Percentiles rank a stretch among this genome's conserved stretches.
Evolutionary conservation across 2,888 invertebrate genomes (phyloP).

Genomic region (Eueremaeus valkanovi): DNA sequence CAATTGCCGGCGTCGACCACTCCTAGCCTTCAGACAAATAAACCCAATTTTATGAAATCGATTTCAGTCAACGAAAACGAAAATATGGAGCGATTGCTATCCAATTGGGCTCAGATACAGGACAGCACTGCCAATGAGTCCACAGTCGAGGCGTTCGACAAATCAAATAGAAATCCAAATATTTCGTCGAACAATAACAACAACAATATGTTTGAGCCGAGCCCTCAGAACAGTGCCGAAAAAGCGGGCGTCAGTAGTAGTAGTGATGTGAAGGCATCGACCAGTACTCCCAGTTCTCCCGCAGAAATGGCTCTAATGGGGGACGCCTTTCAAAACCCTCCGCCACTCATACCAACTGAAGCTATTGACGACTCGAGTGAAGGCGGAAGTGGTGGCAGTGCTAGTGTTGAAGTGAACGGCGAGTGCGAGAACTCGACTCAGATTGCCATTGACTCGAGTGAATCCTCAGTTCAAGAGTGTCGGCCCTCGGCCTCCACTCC

Average conservation of each 20-base stretch:
- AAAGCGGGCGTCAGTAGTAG: slow-evolving; percentile 45
- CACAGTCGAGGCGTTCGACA: background rate
- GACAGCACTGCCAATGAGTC: background rate
- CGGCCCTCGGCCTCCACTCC: background rate
- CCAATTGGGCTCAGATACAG: background rate
- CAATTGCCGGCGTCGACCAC: slow-evolving; percentile 26
- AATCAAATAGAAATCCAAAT: background rate
- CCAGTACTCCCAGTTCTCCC: slow-evolving; percentile 41
- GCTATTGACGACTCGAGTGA: slow-evolving; percentile 36
- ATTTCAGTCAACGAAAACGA: slow-evolving; percentile 15
- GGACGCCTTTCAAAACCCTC: slow-evolving; percentile 37
- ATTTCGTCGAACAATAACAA: background rate
- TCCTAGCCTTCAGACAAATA: background rate
- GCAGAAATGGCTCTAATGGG: slow-evolving; percentile 25
- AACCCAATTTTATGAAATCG: slow-evolving; percentile 9
- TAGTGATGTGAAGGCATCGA: slow-evolving; percentile 45
- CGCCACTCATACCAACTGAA: slow-evolving; percentile 40
- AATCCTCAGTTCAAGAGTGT: background rate
- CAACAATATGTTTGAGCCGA: background rate
- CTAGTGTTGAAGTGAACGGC: background rate
- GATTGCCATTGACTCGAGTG: background rate
- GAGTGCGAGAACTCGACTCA: slow-evolving; percentile 13
- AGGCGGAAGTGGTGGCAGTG: slow-evolving; percentile 7
- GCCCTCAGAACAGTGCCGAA: slow-evolving; percentile 30
- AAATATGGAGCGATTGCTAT: background rate